These are phyloP conservation scores for Spodoptera frugiperda DNA, from an alignment of 1,140 invertebrate species.

Conservation along the genomic window DNA sequence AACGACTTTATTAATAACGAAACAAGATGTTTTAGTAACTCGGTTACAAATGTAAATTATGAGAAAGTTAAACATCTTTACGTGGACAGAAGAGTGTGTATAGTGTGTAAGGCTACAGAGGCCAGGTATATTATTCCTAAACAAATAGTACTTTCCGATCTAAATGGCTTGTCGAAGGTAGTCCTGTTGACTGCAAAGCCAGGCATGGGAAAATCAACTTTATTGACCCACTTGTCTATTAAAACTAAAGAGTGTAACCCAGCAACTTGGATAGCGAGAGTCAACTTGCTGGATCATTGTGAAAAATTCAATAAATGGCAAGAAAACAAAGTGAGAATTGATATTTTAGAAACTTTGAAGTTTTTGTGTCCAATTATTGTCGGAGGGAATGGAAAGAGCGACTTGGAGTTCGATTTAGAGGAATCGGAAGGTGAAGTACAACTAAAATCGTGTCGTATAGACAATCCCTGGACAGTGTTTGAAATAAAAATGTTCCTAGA, in stretches of 20 bases:
- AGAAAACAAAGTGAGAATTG: slow-evolving; percentile 12
- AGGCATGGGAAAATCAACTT: slow-evolving; percentile 41
- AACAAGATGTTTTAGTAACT: background rate
- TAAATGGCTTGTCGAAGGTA: background rate
- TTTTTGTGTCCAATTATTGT: slow-evolving; percentile 12
- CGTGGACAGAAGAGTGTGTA: too few relatives aligned
- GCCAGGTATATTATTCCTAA: too few relatives aligned
- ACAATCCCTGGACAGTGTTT: background rate
- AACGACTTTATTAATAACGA: slow-evolving; percentile 36
- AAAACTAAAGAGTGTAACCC: too few relatives aligned
- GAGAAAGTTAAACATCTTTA: slow-evolving; percentile 8
- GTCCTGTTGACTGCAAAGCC: slow-evolving; percentile 18
- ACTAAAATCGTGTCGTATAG: background rate
- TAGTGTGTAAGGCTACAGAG: too few relatives aligned
- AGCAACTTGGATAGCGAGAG: slow-evolving; percentile 32
- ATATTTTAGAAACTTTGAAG: slow-evolving; percentile 11
- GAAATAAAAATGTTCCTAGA: slow-evolving; percentile 42
- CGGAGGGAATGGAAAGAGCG: background rate
- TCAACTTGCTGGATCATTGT: slow-evolving; percentile 28
- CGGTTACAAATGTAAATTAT: slow-evolving; percentile 11
- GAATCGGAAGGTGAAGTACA: background rate
- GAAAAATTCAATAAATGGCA: slow-evolving; percentile 38
- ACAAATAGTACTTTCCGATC: too few relatives aligned
- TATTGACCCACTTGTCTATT: too few relatives aligned
- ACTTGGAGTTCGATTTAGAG: background rate